These are phyloP conservation scores for Pteria penguin DNA, from an alignment of 2,888 invertebrate genomes.

Conservation along the genomic window DNA sequence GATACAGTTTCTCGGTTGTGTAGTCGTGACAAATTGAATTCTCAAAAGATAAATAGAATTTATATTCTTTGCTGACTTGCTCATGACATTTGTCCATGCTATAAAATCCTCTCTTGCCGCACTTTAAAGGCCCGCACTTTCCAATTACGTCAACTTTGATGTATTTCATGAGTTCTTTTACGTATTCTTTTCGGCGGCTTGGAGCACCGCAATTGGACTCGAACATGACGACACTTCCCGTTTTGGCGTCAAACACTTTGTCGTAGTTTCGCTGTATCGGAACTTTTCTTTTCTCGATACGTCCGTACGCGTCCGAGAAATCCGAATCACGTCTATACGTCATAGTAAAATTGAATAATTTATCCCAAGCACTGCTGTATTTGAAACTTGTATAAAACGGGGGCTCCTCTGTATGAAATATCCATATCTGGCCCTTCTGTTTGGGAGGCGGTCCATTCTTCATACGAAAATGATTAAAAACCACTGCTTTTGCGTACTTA, in stretches of 20 bases:
- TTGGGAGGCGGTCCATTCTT: not conserved
- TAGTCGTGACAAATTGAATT: constrained; percentile 23
- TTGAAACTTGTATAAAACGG: not conserved
- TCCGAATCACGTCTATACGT: constrained; percentile 38
- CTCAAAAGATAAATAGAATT: constrained; percentile 37
- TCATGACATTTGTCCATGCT: constrained; percentile 9
- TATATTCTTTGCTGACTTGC: not conserved
- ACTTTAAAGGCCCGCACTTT: constrained; percentile 46
- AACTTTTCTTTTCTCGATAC: constrained; percentile 1
- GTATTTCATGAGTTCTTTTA: constrained; percentile 47
- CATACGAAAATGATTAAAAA: too few relatives aligned
- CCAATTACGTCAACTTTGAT: constrained; percentile 58
- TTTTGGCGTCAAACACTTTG: constrained; percentile 29
- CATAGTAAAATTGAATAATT: constrained; percentile 41
- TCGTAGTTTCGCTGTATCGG: constrained; percentile 10
- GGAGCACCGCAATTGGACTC: constrained; percentile 57
- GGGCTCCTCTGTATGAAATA: not conserved
- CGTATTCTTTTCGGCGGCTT: constrained; percentile 51
- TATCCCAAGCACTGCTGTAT: constrained; percentile 10
- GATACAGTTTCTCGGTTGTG: constrained; percentile 19
- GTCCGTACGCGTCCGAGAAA: constrained; percentile 32
- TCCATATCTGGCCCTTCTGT: not conserved
- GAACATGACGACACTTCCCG: constrained; percentile 55
- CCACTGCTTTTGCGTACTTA: too few relatives aligned
- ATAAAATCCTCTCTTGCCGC: not conserved